phyloP scores from a whole-genome alignment of 2,113 vertebrate genomes.

The Pseudorasbora parva region DNA sequence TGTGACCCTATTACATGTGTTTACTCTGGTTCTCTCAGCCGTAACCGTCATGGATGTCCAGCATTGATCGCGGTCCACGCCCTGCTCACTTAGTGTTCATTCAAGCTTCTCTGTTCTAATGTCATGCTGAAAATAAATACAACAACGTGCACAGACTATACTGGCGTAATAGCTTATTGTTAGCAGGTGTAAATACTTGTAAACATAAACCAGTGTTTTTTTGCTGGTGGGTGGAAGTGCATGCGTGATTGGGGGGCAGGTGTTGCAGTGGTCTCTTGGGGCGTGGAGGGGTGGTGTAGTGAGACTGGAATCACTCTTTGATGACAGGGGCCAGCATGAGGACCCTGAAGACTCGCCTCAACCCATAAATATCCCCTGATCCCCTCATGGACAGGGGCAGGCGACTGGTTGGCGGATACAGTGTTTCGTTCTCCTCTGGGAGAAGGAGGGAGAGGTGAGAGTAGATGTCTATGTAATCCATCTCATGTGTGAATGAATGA shows the following conservation, averaged over 20 bases:
- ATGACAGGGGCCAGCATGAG: slow-evolving; percentile 67
- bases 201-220: slow-evolving; percentile 25
- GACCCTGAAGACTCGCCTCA: slow-evolving; percentile 61
- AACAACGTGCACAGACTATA: neutral
- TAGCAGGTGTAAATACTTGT: neutral
- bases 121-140: neutral
- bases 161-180: neutral
- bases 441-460: slow-evolving; percentile 47
- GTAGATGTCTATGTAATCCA: slow-evolving; percentile 52
- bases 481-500: slow-evolving; percentile 50
- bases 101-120: neutral
- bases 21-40: slow-evolving; percentile 87
- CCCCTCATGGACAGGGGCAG: slow-evolving; percentile 52
- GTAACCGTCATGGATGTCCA: slow-evolving; percentile 84
- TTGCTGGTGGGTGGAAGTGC: slow-evolving; percentile 54
- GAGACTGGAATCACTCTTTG: slow-evolving; percentile 75
- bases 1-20: slow-evolving; percentile 79
- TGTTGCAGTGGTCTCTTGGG: slow-evolving; percentile 63
- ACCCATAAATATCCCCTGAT: slow-evolving; percentile 75
- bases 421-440: slow-evolving; percentile 46
- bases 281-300: slow-evolving; percentile 50
- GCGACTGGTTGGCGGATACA: slow-evolving; percentile 11
- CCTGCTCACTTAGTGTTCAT: slow-evolving; percentile 44
- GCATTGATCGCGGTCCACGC: slow-evolving; percentile 66
- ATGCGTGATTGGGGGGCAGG: slow-evolving; percentile 72